These are phyloP conservation scores for Osedax fenrisi DNA, from an alignment of 2,888 invertebrate genomes.

Conservation along the genomic window DNA sequence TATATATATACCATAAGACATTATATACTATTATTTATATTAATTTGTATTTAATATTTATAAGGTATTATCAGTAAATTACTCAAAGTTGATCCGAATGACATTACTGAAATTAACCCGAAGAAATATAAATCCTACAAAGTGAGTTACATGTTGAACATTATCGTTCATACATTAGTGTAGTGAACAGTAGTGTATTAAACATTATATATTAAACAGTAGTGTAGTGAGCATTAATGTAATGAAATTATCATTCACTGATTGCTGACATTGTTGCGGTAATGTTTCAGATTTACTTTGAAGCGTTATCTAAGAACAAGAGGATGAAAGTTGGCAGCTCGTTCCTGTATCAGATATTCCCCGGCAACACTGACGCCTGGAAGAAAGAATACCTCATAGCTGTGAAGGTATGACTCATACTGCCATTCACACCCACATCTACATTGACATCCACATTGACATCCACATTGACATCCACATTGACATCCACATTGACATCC, in stretches of 20 bases:
- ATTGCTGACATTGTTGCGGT: too few species aligned
- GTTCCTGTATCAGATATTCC: constrained; percentile 49
- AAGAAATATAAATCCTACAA: constrained; percentile 43
- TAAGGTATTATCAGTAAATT: constrained; percentile 36
- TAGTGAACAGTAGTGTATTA: too few species aligned
- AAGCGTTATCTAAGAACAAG: constrained; percentile 46
- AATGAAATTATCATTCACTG: too few species aligned
- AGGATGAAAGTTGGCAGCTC: constrained; percentile 41
- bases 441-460: not conserved
- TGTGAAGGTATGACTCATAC: not conserved
- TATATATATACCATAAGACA: too few species aligned
- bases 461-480: too few species aligned
- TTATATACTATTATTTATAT: too few species aligned
- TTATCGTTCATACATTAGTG: too few species aligned
- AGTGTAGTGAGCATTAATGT: too few species aligned
- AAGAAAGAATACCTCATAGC: constrained; percentile 36
- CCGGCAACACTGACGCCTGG: constrained; percentile 45
- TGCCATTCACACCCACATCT: not conserved
- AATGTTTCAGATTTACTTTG: constrained; percentile 44
- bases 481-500: too few species aligned
- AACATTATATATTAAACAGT: too few species aligned
- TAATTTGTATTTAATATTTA: too few species aligned
- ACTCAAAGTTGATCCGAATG: constrained; percentile 38
- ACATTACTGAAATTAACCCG: constrained; percentile 42
- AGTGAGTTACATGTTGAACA: constrained; percentile 37